Evolutionary conservation across 2,888 invertebrate species (phyloP).

Genomic region (Cartodere bifasciata): DNA sequence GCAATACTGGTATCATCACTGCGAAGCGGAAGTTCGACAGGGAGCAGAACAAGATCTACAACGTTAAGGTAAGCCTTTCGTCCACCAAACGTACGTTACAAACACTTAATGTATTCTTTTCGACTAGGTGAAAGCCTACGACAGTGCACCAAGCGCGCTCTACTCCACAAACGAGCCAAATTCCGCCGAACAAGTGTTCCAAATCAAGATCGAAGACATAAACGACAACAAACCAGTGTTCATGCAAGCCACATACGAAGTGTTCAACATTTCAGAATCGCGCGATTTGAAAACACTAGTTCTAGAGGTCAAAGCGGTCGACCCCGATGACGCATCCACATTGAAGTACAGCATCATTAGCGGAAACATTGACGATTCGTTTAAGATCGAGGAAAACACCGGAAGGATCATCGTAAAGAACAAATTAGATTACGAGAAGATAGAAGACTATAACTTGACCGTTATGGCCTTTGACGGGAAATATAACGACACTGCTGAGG

Average conservation of each 20-base stretch:
- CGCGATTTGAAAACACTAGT: slow-evolving; percentile 72
- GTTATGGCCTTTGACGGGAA: slow-evolving; percentile 76
- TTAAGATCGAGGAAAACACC: slow-evolving; percentile 71
- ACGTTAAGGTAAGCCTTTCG: slow-evolving; percentile 58
- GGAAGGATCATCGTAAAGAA: slow-evolving; percentile 75
- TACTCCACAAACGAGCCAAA: slow-evolving; percentile 57
- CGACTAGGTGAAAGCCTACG: slow-evolving; percentile 83
- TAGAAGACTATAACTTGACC: slow-evolving; percentile 72
- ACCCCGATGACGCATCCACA: slow-evolving; percentile 78
- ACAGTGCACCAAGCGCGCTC: slow-evolving; percentile 72
- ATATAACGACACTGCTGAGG: slow-evolving; percentile 69
- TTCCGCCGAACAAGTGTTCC: slow-evolving; percentile 65
- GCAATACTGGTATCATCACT: slow-evolving; percentile 77
- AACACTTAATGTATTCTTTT: no score
- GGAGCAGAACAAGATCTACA: slow-evolving; percentile 72
- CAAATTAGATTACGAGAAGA: slow-evolving; percentile 69
- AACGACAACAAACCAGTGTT: slow-evolving; percentile 93
- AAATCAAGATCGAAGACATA: slow-evolving; percentile 86
- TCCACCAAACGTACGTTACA: no score
- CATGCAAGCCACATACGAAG: slow-evolving; percentile 58
- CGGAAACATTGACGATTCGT: slow-evolving; percentile 78
- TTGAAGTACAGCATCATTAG: slow-evolving; percentile 78
- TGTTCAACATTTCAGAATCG: slow-evolving; percentile 67
- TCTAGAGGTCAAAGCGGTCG: slow-evolving; percentile 76
- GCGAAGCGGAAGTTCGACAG: slow-evolving; percentile 74